Base-by-base conservation (phyloP, 2,113 vertebrate species). In the Setophaga coronata region DNA sequence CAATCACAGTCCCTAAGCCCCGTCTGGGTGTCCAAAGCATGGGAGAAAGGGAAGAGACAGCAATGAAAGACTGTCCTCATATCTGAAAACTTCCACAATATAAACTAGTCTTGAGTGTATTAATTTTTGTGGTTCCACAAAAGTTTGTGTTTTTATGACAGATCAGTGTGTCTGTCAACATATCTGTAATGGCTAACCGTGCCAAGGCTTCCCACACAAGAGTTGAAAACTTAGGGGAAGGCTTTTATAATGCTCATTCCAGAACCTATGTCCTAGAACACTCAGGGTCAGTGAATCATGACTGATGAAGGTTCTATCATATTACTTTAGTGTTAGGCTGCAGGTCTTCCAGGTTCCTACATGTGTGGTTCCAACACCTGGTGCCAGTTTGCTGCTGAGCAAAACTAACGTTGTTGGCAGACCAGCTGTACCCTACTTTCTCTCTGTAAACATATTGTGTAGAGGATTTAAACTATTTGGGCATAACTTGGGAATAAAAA, bases 1-100 rank as follows among this genome's bases (percentile, higher is more conserved):
- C 3, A 4, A 15, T 48, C 43, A 18, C 7, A 51, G 16, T 51
- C 24, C 24, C 8, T 17, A 43, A 20, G 66, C 4, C 9, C 6
- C 0, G 0, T 79, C 33, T 74, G 42, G 11, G 10, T 76, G 10
- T 71, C 43, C 42, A 58, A 38, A 80, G 10, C 62, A 26, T 6
- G 62, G 51, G 17, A 76, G 34, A 14, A 76, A 29, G 24, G 26
- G 6, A 64, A 60, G 42, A 67, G 13, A 20, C 12, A 70, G 31
- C 26, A 43, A 12, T 60, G 45, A 67, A 58, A 72, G 15, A 14
- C 18, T 40, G 3, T 72, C 26, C 21, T 85, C 12, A 2, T 57
- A 36, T 45, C 28, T 79, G 51, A 47, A 71, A 45, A 31, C 11
- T 57, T 85, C 33, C 12, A 8, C 51, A 47, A 38, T 3, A 1